Evolutionary conservation across 2,888 invertebrate genomes (phyloP), one percentile per base, ranked within the genome.

Genomic region (Nomada goodeniana): DNA sequence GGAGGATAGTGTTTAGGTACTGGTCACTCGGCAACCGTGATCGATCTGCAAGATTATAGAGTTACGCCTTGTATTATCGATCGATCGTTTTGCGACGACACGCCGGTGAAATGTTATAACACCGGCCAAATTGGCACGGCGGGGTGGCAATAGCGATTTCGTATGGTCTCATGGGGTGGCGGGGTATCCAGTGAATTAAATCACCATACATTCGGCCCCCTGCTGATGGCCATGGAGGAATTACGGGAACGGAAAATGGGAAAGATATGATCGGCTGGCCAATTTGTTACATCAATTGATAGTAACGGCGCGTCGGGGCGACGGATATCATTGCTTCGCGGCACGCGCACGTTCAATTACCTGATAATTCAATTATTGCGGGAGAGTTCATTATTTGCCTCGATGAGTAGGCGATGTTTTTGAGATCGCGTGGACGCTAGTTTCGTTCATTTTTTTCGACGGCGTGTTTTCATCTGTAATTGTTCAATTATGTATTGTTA

Each of bases 11-110:
- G 89, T 90, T 89, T 90, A 88, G 88, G 86, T 85, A 83, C 83
- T 84, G 85, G 88, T 91, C 89, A 89, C 88, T 85, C 86, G 87
- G 89, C 90, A 89, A 91, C 90, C 74, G 80, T 78, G 80, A 89
- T 90, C 84, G 86, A 85, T 89, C 53, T 53, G 57, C 18, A 4
- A 78, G 67, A 82, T 87, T 83, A 77, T 52, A 11, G 59, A 11
- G 59, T 61, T 61, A 74, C 53, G 70, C 63, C 72, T 76, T 64
- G 77, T 65, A 67, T 76, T 15, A 77, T 83, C 73, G 79, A 84
- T 79, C 86, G 82, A 87, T 78, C 52, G 36, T 80, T 80, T 63
- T 36, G 76, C 78, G 79, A 81, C 59, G 68, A 61, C 53, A 57
- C 61, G 67, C 55, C 55, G 61, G 60, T 44, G 68, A 73, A 83